These are phyloP conservation scores for Byasa hedistus DNA, from an alignment of 2,888 invertebrate genomes.

Conservation along the genomic window DNA sequence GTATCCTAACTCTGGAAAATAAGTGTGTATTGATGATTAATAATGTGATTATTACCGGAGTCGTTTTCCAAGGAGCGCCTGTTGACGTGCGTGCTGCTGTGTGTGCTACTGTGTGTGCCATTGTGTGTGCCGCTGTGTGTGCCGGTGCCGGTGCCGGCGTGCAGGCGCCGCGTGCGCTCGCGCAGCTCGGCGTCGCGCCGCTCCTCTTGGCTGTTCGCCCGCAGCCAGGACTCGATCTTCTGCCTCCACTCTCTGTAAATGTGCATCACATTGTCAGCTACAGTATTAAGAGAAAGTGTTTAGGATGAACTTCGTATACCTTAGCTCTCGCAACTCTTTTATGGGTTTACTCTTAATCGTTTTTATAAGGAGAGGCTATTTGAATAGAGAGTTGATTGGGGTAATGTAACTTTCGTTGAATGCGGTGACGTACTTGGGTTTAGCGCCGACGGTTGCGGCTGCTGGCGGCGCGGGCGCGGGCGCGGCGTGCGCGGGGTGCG, in stretches of 20 bases:
- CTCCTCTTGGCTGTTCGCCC: conserved; percentile 91
- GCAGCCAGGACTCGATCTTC: conserved; percentile 95
- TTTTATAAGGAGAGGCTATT: too few relatives aligned
- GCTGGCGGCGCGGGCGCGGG: conserved; percentile 29
- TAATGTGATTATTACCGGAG: conserved; percentile 79
- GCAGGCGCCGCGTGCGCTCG: conserved; percentile 82
- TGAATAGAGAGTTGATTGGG: too few relatives aligned
- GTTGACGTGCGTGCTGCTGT: conserved; percentile 77
- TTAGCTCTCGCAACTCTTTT: too few relatives aligned
- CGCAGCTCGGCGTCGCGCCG: conserved; percentile 85
- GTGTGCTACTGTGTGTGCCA: conserved; percentile 74
- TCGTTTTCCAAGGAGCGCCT: conserved; percentile 91
- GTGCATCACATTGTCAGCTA: too few relatives aligned
- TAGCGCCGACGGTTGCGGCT: conserved; percentile 39
- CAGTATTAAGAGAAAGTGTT: too few relatives aligned
- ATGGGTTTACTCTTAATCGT: too few relatives aligned
- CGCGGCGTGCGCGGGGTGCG: conserved; percentile 31
- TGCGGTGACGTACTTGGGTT: conserved; percentile 59
- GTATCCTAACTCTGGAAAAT: too few relatives aligned
- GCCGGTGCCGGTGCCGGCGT: conserved; percentile 53
- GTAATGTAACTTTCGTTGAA: too few relatives aligned
- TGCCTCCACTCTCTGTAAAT: conserved; percentile 88
- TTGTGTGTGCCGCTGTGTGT: too few relatives aligned
- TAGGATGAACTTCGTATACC: too few relatives aligned
- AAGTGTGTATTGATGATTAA: too few relatives aligned